Evolutionary conservation across 2,797 vertebrate genomes (phyloP), one percentile per base, ranked within the genome.

Genomic region (Melanotaenia pygmaea): DNA sequence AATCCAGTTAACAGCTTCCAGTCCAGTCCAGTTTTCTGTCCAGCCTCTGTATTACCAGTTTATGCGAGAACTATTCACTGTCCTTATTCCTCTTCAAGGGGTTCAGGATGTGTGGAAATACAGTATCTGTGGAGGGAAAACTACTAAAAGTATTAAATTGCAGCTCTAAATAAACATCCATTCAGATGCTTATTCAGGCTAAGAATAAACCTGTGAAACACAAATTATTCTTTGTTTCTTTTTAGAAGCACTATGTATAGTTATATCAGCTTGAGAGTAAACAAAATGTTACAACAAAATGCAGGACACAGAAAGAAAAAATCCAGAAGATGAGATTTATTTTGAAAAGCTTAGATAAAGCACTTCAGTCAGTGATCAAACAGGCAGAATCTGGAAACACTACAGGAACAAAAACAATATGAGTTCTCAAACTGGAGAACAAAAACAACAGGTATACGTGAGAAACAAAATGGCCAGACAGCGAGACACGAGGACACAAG

Each of bases 1-100:
- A 73, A 77, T 69, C 77, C 62, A 53, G 76, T 34, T 20, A n/a
- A 28, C 61, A 32, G 24, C 24, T 30, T 73, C 67, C 40, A 63
- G 72, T 58, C 35, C 12, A 58, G 54, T 69, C 74, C 60, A 37
- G 69, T 35, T 61, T 34, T 28, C 47, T 24, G 34, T n/a, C 34
- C 58, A 5, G 40, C 37, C 30, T 74, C 65, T 34, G 4, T 1
- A 4, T 20, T 12, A 63, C 58, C 54, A 45, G 72, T 77, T 73
- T 47, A 24, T 64, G 79, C 82, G 63, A 38, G 40, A 68, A 28
- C 51, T 28, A 54, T 53, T 35, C 13, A 14, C 3, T 10, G 3
- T 11, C 70, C 69, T 61, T 54, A 9, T 62, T 53, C 16, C 37
- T 51, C 28, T 24, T 47, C 14, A 51, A 0, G 13, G 11, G 5